These are phyloP conservation scores for Syndactyla subalaris DNA, from an alignment of 2,797 vertebrate genomes.

Conservation along the genomic window DNA sequence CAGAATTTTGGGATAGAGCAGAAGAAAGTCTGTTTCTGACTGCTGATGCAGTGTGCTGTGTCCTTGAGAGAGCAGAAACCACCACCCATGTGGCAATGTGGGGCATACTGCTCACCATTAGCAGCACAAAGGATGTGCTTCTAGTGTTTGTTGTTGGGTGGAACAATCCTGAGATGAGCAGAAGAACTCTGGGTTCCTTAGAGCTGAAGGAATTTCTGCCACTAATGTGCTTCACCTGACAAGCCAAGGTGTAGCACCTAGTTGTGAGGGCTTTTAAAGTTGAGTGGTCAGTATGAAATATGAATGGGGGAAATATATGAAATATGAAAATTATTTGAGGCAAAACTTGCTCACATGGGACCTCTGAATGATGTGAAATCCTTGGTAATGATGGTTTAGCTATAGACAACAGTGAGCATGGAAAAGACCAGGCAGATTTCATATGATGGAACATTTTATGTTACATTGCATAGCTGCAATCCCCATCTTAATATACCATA, in stretches of 20 bases:
- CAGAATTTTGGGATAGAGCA: fast-evolving
- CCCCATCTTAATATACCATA: background rate
- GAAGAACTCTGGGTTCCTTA: fast-evolving
- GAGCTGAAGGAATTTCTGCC: background rate
- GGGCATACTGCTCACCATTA: fast-evolving
- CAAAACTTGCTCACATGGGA: background rate
- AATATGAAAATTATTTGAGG: background rate
- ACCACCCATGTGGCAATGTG: fast-evolving
- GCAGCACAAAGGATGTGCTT: background rate
- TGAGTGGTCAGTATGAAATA: background rate
- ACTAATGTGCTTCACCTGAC: background rate
- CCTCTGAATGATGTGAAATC: background rate
- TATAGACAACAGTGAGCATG: background rate
- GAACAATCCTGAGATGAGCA: background rate
- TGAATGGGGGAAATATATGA: background rate
- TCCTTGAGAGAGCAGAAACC: background rate
- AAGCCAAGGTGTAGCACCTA: background rate
- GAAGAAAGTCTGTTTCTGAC: background rate
- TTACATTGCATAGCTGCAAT: background rate
- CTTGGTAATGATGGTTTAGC: background rate
- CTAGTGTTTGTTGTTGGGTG: background rate
- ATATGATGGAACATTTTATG: background rate
- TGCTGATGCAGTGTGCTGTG: background rate
- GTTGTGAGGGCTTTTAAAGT: background rate
- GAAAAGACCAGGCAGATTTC: background rate